These are phyloP conservation scores for Phoxinus phoxinus DNA, from an alignment of 2,113 vertebrate species.

Conservation along the genomic window DNA sequence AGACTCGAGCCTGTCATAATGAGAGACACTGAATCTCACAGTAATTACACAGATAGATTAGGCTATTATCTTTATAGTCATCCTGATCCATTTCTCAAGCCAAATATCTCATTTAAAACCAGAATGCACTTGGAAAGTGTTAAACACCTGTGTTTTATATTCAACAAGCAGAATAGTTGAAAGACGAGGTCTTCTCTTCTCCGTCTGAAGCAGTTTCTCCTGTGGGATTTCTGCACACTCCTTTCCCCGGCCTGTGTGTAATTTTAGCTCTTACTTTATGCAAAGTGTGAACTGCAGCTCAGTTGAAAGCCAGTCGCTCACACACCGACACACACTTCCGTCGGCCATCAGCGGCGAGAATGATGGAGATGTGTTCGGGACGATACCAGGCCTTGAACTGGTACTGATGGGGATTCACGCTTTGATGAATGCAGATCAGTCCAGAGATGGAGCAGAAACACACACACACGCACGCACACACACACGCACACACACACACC, in stretches of 20 bases:
- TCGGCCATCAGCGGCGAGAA: slow-evolving; percentile 72
- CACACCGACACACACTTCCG: slow-evolving; percentile 72
- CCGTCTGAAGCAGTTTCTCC: slow-evolving; percentile 80
- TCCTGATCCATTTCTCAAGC: not conserved
- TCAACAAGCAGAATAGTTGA: not conserved
- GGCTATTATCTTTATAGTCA: too few species aligned
- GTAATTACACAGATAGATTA: too few species aligned
- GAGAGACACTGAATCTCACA: too few species aligned
- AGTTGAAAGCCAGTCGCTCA: slow-evolving; percentile 81
- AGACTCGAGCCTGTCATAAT: too few species aligned
- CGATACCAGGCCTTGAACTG: slow-evolving; percentile 69
- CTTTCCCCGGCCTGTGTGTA: slow-evolving; percentile 79
- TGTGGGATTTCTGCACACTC: slow-evolving; percentile 75
- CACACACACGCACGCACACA: not conserved
- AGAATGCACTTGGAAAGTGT: not conserved
- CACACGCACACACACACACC: too few species aligned
- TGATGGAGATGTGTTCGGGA: slow-evolving; percentile 78
- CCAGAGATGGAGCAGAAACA: not conserved
- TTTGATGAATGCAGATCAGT: slow-evolving; percentile 65
- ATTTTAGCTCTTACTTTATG: slow-evolving; percentile 78
- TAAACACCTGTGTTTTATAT: not conserved
- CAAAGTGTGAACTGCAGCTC: slow-evolving; percentile 80
- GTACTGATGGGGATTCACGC: slow-evolving; percentile 63
- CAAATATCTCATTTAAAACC: not conserved
- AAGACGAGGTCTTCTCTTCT: slow-evolving; percentile 68